Conservation (phyloP, 92 coral and sea anemone genomes). For the Palythoa caribaeorum region DNA sequence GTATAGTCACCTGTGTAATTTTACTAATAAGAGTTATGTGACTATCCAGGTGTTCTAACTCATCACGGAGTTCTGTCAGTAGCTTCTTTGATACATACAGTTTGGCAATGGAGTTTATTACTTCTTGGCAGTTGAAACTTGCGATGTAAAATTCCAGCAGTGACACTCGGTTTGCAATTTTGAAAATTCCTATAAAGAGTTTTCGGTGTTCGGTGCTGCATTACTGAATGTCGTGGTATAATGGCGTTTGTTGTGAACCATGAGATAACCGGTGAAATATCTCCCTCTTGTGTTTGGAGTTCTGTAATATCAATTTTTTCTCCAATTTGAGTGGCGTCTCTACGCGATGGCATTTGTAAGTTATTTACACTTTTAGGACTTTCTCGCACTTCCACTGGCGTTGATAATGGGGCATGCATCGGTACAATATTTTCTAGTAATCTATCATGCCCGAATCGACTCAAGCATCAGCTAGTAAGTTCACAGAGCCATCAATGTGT, state of each 20-base stretch:
- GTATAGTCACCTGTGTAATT: no score
- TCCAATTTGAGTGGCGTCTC: neutral
- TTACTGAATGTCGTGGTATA: conserved; percentile 35
- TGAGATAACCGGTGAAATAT: conserved; percentile 51
- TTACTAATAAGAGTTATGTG: no score
- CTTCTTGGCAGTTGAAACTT: neutral
- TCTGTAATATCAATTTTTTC: conserved; percentile 20
- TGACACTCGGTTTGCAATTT: conserved; percentile 3
- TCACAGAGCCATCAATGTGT: conserved; percentile 60
- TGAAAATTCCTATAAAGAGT: conserved; percentile 38
- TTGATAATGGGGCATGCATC: neutral
- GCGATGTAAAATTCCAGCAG: neutral
- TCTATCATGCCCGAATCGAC: conserved; percentile 37
- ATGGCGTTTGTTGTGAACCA: conserved; percentile 45
- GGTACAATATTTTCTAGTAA: conserved; percentile 3
- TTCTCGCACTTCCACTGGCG: neutral
- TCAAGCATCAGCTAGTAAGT: conserved; percentile 53
- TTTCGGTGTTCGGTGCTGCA: conserved; percentile 37
- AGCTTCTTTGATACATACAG: no score
- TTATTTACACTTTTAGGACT: neutral
- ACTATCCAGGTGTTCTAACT: no score
- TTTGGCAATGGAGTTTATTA: neutral
- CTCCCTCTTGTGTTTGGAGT: conserved; percentile 40
- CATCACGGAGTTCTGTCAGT: no score
- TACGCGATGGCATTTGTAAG: neutral